These are phyloP conservation scores for Ostrea edulis DNA, from an alignment of 1,140 invertebrate species.

Conservation along the genomic window DNA sequence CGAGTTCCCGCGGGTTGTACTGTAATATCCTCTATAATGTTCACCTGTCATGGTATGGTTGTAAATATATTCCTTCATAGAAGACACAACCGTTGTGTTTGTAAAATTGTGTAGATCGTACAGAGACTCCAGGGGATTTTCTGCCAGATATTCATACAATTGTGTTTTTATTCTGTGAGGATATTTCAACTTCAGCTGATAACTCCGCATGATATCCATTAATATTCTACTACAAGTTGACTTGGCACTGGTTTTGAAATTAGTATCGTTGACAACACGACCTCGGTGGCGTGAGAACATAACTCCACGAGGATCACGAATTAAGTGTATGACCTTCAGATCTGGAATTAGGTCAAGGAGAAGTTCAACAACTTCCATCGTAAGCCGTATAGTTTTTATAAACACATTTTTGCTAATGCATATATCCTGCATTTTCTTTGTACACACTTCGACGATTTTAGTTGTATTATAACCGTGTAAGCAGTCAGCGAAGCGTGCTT, in stretches of 20 bases:
- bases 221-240: conserved; percentile 18
- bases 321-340: conserved; percentile 36
- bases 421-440: neutral
- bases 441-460: neutral
- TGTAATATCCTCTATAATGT: neutral
- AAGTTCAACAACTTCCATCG: conserved; percentile 43
- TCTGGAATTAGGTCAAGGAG: conserved; percentile 36
- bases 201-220: conserved; percentile 12
- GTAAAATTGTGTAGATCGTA: conserved; percentile 16
- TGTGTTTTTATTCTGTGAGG: conserved; percentile 10
- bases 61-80: neutral
- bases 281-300: conserved; percentile 14
- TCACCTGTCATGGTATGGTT: neutral
- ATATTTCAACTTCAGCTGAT: conserved; percentile 23
- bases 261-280: conserved; percentile 15
- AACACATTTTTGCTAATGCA: neutral
- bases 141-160: conserved; percentile 18
- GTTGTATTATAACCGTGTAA: neutral
- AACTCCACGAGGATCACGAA: conserved; percentile 43
- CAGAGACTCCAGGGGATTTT: neutral
- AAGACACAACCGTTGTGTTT: neutral
- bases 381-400: conserved; percentile 42
- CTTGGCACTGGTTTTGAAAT: neutral
- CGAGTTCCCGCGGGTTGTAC: conserved; percentile 8
- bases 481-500: neutral